phyloP scores from a whole-genome alignment of 1,140 invertebrate species.

The Archivesica marissinica region DNA sequence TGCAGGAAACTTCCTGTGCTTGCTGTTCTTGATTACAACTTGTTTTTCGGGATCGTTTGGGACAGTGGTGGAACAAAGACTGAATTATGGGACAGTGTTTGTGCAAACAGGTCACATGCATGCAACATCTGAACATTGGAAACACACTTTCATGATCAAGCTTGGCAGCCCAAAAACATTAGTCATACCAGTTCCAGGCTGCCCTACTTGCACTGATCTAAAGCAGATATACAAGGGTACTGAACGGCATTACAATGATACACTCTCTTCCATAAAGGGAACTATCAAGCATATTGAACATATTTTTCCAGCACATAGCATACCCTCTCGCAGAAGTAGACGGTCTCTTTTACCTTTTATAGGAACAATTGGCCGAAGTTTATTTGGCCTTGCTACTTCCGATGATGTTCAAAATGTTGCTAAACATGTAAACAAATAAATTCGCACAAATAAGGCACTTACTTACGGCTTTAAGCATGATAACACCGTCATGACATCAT shows the following conservation, averaged over 20 bases:
- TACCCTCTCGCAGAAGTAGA: neutral
- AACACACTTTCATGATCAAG: neutral
- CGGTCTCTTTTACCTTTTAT: neutral
- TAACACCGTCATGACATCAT: neutral
- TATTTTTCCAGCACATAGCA: neutral
- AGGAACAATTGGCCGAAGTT: neutral
- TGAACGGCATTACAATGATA: neutral
- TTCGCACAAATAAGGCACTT: neutral
- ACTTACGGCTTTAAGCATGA: neutral
- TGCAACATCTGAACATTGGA: neutral
- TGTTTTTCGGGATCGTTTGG: too few species aligned
- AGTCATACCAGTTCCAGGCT: neutral
- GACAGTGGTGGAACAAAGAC: neutral
- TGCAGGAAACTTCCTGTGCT: neutral
- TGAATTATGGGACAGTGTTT: conserved; percentile 4
- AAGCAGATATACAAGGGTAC: neutral
- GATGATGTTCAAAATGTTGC: conserved; percentile 1
- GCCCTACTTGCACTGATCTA: neutral
- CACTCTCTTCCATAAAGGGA: neutral
- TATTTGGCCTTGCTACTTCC: neutral
- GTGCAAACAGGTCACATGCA: neutral
- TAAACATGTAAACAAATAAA: neutral
- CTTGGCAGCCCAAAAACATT: neutral
- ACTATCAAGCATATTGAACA: neutral
- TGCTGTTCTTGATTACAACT: neutral